A percentile compares a stretch with the other conserved stretches of the same genome.
Evolutionary conservation across 2,113 vertebrate genomes (phyloP).

Genomic region (Toxotes chatareus): DNA sequence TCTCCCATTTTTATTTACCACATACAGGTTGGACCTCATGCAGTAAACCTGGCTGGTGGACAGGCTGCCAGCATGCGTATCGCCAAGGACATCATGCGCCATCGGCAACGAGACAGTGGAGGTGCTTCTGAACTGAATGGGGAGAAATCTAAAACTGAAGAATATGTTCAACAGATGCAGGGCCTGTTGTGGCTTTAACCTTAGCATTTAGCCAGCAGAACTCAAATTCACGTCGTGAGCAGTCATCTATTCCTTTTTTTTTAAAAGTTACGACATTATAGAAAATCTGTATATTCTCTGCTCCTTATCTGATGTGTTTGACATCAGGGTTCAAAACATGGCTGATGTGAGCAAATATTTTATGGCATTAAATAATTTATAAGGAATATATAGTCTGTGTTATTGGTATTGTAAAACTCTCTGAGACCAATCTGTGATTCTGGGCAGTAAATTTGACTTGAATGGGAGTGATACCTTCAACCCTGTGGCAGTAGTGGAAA

Average conservation of each 20-base stretch:
- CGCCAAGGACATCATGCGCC: constrained; percentile 70
- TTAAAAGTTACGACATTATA: too few species aligned
- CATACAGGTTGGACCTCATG: constrained; percentile 84
- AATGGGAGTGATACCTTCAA: too few species aligned
- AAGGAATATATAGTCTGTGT: neutral
- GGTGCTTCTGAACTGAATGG: constrained; percentile 6
- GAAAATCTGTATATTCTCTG: too few species aligned
- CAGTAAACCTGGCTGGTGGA: constrained; percentile 86
- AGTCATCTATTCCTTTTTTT: neutral
- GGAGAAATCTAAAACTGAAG: constrained; percentile 70
- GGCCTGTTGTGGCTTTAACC: constrained; percentile 84
- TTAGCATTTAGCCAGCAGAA: neutral
- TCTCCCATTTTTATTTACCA: neutral
- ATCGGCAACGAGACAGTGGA: constrained; percentile 27
- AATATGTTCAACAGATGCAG: constrained; percentile 84
- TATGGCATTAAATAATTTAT: too few species aligned
- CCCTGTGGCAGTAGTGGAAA: too few species aligned
- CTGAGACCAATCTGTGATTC: neutral
- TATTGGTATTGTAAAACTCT: neutral
- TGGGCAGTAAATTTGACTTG: neutral
- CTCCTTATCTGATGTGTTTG: too few species aligned
- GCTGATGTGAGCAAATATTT: too few species aligned
- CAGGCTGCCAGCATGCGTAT: constrained; percentile 85
- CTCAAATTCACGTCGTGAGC: neutral
- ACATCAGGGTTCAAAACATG: too few species aligned